Evolutionary conservation across 2,888 invertebrate genomes (phyloP), one percentile per base, ranked within the genome.

Genomic region (Caenorhabditis virilis): DNA sequence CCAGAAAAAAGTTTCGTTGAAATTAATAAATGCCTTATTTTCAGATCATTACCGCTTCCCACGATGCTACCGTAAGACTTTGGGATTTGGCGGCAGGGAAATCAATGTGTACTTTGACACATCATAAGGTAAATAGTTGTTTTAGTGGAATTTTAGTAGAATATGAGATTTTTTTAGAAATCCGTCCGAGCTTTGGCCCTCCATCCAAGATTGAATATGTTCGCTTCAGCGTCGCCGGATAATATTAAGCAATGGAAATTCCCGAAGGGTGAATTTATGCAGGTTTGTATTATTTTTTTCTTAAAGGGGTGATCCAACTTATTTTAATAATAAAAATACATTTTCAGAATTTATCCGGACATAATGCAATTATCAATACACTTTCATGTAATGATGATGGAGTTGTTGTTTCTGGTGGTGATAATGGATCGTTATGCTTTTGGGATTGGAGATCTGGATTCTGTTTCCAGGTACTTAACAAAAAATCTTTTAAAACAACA

Each of bases 371-470:
- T 72, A 90, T 98, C 26, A 98, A 99, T 86, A 93, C 95, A 78
- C 88, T 99, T 85, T 94, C 93, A 0, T 90, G 92, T 6, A 99
- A 97, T 86, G 88, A 90, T 0, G 95, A 95, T 80, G 93, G 94
- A 0, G 97, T 97, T 13, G 86, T 99, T 3, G 95, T 97, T 2
- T 97, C 95, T 5, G 98, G 95, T 3, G 97, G 86, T 84, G 97
- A 99, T 84, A 98, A 98, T 84, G 98, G 98, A 0, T 93, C 95
- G 0, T 88, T 99, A 88, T 90, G 91, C 84, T 91, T 92, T 80
- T 98, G 97, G 97, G 98, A 98, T 84, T 98, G 97, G 97, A 88
- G 92, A 79, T 95, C 95, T 0, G 98, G 97, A 0, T 97, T 97
- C 83, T 98, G 98, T 86, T 99, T 97, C 87, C 98, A 99, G 62